Evolutionary conservation across 2,797 vertebrate genomes (phyloP).

Genomic region (Chloroceryle inda): DNA sequence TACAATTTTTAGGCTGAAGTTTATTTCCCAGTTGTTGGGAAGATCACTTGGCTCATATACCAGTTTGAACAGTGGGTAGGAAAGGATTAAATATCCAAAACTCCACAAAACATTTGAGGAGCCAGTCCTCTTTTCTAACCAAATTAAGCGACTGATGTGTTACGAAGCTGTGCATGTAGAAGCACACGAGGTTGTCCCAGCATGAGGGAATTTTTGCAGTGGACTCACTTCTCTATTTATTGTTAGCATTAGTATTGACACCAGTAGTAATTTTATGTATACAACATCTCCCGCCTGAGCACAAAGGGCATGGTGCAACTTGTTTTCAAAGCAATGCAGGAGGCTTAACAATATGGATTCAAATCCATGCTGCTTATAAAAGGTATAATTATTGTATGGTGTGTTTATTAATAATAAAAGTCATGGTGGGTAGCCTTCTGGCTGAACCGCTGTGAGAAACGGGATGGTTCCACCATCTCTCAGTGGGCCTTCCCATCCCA

Average conservation of each 20-base stretch:
- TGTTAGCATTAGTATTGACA: background rate
- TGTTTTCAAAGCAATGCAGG: background rate
- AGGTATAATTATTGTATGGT: conserved; percentile 40
- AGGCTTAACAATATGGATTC: background rate
- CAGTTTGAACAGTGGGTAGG: background rate
- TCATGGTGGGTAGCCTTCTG: conserved; percentile 35
- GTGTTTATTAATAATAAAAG: conserved; percentile 72
- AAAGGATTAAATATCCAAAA: background rate
- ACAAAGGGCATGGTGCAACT: background rate
- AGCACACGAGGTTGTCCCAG: background rate
- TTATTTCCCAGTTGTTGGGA: background rate
- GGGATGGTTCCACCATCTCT: conserved; percentile 51
- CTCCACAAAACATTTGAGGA: background rate
- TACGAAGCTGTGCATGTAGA: background rate
- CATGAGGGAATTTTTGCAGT: background rate
- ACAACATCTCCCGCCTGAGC: background rate
- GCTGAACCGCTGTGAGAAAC: conserved; percentile 62
- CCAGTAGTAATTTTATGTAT: background rate
- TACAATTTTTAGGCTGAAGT: background rate
- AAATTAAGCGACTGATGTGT: background rate
- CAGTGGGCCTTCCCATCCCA: conserved; percentile 62
- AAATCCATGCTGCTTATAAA: background rate
- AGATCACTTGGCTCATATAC: rapidly evolving
- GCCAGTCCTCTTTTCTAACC: background rate
- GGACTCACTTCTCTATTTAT: background rate